Evolutionary conservation across 2,797 vertebrate species (phyloP), one percentile per base, ranked within the genome.

Genomic region (Diplodus sargus): DNA sequence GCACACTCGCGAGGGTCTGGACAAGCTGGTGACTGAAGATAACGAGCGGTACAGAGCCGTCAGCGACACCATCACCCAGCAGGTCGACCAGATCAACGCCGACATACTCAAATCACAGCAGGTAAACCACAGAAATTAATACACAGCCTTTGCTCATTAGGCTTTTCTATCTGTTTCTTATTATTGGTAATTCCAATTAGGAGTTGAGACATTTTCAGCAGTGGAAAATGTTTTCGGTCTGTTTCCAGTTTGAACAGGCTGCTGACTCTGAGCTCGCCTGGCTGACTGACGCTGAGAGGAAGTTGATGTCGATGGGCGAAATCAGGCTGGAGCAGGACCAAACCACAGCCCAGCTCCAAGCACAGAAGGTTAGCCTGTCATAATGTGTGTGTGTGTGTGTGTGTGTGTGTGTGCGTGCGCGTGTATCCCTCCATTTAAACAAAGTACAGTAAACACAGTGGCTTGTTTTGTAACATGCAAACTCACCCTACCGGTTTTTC

Each of bases 271-370:
- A 99, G 91, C 94, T 97, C 63, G 90, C 95, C 84, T 99, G 98
- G 98, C 93, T 98, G 91, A 91, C 92, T 56, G 95, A 97, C 74
- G 97, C 97, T 54, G 95, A 98, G 92, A 95, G 91, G 88, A 99
- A 97, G 94, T 86, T 99, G 87, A 93, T 93, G 88, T 96, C 96
- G 28, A 92, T 97, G 88, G 96, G 95, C 58, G 96, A 97, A 85
- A 97, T 99, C 94, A 95, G 96, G 74, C 96, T 99, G 94, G 97
- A 98, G 93, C 96, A 95, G 91, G 97, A 99, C 89, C 97, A 99
- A 95, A 98, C 97, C 77, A 87, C 92, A 18, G 92, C 96, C 86
- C 98, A 99, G 91, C 96, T 99, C 39, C 98, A 99, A 93, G 95
- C 97, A 91, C 98, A 99, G 94, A 99, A 99, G 98, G 98, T 99